phyloP scores from a whole-genome alignment of 2,113 vertebrate genomes.

The Rhabdomys dilectus region DNA sequence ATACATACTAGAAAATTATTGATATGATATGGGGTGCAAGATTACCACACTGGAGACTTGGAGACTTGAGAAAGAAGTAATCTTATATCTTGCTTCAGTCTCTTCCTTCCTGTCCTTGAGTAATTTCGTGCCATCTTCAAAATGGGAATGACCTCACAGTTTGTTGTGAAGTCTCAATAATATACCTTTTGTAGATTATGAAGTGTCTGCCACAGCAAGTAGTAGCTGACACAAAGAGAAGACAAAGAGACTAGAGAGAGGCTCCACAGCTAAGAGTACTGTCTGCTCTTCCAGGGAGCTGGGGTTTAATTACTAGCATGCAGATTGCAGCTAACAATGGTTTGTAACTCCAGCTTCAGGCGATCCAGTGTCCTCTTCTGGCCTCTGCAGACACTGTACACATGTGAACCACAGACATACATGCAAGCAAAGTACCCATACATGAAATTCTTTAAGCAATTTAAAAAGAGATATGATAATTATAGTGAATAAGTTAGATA shows the following conservation, averaged over 20 bases:
- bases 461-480: not conserved
- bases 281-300: not conserved
- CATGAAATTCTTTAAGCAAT: not conserved
- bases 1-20: not conserved
- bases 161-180: not conserved
- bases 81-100: not conserved
- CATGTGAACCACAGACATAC: not conserved
- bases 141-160: not conserved
- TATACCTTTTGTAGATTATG: not conserved
- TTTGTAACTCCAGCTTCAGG: not conserved
- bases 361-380: not conserved
- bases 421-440: not conserved
- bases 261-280: not conserved
- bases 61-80: not conserved
- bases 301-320: not conserved
- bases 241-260: not conserved
- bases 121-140: not conserved
- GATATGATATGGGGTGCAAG: not conserved
- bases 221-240: not conserved
- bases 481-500: not conserved
- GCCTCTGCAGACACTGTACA: not conserved
- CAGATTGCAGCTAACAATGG: not conserved
- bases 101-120: not conserved
- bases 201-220: not conserved
- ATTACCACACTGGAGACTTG: not conserved